phyloP scores from a whole-genome alignment of 2,888 invertebrate genomes.

The Epsilonema sp. region DNA sequence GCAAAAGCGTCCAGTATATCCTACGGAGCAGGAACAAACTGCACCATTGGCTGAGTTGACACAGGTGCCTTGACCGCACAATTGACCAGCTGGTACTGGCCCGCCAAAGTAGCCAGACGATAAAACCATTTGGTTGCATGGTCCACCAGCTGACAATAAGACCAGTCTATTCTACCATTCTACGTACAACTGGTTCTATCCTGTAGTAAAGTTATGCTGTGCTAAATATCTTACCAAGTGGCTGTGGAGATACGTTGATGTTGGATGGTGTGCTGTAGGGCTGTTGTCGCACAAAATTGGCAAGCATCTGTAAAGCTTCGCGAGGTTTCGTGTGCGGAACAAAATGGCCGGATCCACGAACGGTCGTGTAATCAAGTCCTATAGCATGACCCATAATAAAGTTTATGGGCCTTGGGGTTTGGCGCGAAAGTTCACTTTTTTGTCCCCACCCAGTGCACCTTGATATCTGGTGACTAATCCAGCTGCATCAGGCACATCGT shows the following conservation, averaged over 20 bases:
- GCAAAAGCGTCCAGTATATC: not conserved
- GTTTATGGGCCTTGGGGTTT: too few relatives aligned
- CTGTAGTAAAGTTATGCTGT: too few relatives aligned
- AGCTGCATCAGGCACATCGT: not conserved
- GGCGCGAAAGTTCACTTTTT: too few relatives aligned
- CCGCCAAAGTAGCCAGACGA: not conserved
- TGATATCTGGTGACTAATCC: not conserved
- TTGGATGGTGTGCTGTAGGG: not conserved
- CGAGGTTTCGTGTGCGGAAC: conserved; percentile 6
- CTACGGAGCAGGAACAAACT: not conserved
- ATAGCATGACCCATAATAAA: too few relatives aligned
- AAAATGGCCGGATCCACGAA: conserved; percentile 7
- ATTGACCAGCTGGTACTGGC: not conserved
- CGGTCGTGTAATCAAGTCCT: not conserved
- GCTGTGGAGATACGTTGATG: not conserved
- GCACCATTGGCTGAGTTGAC: not conserved
- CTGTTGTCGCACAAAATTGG: conserved; percentile 2
- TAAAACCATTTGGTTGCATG: not conserved
- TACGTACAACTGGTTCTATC: too few relatives aligned
- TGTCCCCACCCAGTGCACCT: too few relatives aligned
- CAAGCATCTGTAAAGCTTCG: conserved; percentile 7
- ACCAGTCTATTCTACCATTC: too few relatives aligned
- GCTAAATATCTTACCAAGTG: too few relatives aligned
- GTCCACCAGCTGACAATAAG: too few relatives aligned
- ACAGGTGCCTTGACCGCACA: not conserved